Percentiles rank a stretch among this genome's conserved stretches.
Conservation (phyloP, 2,888 invertebrate genomes). For the Coleophora deauratella region DNA sequence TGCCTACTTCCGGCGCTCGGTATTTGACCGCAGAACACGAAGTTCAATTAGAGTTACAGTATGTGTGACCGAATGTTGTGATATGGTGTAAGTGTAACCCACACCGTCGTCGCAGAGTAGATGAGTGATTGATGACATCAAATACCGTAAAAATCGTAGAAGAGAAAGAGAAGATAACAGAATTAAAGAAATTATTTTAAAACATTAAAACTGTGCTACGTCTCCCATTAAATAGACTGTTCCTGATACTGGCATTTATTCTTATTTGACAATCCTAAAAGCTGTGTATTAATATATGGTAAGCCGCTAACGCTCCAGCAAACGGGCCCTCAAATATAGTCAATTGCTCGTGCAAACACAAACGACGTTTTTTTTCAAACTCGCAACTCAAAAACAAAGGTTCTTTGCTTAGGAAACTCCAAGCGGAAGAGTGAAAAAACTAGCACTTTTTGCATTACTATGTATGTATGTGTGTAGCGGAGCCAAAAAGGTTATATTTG, state of each 20-base stretch:
- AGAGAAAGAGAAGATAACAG: no score
- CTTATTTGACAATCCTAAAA: slow-evolving; percentile 28
- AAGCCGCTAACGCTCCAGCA: slow-evolving; percentile 38
- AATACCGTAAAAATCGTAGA: no score
- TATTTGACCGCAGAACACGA: neutral
- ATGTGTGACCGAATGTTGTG: no score
- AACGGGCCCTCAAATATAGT: slow-evolving; percentile 30
- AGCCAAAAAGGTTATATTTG: no score
- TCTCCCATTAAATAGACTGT: no score
- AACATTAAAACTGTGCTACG: no score
- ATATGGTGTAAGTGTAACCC: no score
- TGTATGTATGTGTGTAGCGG: slow-evolving; percentile 5
- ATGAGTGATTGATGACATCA: no score
- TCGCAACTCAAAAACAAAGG: slow-evolving; percentile 2
- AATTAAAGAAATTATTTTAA: no score
- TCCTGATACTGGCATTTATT: no score
- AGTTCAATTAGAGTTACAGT: no score
- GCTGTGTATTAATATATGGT: slow-evolving; percentile 42
- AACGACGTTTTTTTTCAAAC: slow-evolving; percentile 3
- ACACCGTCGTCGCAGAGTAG: no score
- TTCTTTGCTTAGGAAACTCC: slow-evolving; percentile 10
- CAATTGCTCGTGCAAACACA: slow-evolving; percentile 38
- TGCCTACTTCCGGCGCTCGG: slow-evolving; percentile 27
- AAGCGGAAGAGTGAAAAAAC: slow-evolving; percentile 15
- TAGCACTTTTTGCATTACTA: neutral